Evolutionary conservation across 2,888 invertebrate genomes (phyloP).

Genomic region (Drosophila neutralis): DNA sequence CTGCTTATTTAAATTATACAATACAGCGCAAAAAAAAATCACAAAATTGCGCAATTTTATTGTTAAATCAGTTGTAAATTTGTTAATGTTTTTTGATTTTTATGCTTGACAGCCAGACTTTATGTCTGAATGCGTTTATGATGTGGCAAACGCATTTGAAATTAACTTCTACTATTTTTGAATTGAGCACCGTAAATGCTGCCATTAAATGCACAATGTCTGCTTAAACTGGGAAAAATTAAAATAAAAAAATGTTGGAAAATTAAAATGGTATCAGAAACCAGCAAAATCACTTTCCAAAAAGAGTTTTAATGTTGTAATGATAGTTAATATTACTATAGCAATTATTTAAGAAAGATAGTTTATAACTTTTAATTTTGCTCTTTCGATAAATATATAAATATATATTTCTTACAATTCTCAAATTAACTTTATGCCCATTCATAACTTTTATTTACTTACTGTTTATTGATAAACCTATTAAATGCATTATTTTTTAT

Average conservation of each 20-base stretch:
- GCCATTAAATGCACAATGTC: neutral
- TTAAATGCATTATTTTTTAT: neutral
- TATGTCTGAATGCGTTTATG: constrained; percentile 48
- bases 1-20: constrained; percentile 43
- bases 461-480: neutral
- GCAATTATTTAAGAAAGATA: neutral
- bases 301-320: neutral
- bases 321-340: neutral
- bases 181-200: neutral
- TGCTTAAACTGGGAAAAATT: neutral
- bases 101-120: constrained; percentile 35
- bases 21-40: neutral
- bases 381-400: neutral
- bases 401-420: neutral
- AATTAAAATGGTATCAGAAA: neutral
- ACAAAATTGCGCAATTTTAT: constrained; percentile 51
- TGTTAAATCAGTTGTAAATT: constrained; percentile 78
- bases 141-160: constrained; percentile 33
- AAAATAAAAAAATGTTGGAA: neutral
- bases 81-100: constrained; percentile 52
- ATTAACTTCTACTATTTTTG: neutral
- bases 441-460: neutral
- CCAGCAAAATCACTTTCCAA: neutral
- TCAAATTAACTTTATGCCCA: neutral
- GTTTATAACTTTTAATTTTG: neutral